A percentile compares a stretch with the other conserved stretches of the same genome.
These are phyloP conservation scores for Diplosoma virens DNA, from an alignment of 23 tunicate genomes.

Conservation along the genomic window DNA sequence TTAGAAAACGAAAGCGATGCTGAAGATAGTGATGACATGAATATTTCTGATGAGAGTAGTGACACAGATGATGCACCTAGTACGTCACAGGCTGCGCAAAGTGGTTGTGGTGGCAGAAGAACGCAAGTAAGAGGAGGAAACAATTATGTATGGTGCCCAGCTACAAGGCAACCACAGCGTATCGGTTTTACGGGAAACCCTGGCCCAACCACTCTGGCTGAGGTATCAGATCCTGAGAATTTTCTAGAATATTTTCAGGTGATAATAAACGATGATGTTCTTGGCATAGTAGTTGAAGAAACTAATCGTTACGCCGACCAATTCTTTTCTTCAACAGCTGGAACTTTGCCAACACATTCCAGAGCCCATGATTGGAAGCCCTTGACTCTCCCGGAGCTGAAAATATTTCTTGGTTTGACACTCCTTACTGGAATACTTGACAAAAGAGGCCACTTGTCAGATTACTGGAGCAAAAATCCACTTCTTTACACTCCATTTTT, in stretches of 20 bases:
- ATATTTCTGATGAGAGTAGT: conserved; percentile 12
- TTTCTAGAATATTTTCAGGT: conserved; percentile 8
- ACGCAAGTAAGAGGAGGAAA: conserved; percentile 15
- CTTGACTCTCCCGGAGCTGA: not conserved
- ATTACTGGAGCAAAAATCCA: conserved; percentile 27
- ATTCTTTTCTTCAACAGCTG: conserved; percentile 15
- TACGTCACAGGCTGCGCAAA: conserved; percentile 23
- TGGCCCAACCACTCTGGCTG: conserved; percentile 18
- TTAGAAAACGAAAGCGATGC: conserved; percentile 5
- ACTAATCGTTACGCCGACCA: conserved; percentile 26
- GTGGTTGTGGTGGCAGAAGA: conserved; percentile 2
- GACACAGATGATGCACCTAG: conserved; percentile 25
- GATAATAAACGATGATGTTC: conserved; percentile 14
- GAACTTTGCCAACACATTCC: conserved; percentile 19
- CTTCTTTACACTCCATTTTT: conserved; percentile 8
- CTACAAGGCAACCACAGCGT: conserved; percentile 24
- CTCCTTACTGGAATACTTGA: conserved; percentile 16
- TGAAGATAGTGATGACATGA: not conserved
- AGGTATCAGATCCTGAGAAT: conserved; percentile 6
- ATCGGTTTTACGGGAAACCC: conserved; percentile 6
- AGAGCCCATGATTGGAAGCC: not conserved
- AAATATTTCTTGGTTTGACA: not conserved
- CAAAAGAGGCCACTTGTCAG: conserved; percentile 1
- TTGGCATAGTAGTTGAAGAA: conserved; percentile 6
- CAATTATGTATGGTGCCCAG: conserved; percentile 26